A percentile compares a stretch with the other conserved stretches of the same genome.
Evolutionary conservation across 2,113 vertebrate species (phyloP).

Genomic region (Tricholaema leucomelas): DNA sequence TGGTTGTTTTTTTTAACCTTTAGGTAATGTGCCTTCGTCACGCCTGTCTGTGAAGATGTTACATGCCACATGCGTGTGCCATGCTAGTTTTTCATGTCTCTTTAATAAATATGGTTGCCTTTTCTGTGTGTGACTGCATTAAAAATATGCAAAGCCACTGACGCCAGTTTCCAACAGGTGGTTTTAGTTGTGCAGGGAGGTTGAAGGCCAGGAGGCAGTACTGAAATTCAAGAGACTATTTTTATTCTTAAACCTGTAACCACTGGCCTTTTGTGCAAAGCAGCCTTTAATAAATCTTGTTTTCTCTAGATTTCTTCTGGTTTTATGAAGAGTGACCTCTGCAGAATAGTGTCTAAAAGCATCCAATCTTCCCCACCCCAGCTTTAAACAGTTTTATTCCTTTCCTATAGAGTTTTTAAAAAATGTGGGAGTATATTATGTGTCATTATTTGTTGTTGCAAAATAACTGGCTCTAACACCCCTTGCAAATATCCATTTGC

Average conservation of each 20-base stretch:
- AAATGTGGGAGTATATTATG: constrained; percentile 15
- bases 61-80: background rate
- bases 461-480: constrained; percentile 43
- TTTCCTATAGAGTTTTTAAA: background rate
- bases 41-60: background rate
- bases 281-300: constrained; percentile 10
- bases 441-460: constrained; percentile 34
- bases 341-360: background rate
- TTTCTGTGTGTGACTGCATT: background rate
- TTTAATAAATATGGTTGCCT: background rate
- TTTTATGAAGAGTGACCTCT: background rate
- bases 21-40: background rate
- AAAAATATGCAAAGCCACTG: background rate
- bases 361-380: background rate
- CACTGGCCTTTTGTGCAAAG: constrained; percentile 9
- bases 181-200: background rate
- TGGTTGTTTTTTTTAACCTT: background rate
- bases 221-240: constrained; percentile 9
- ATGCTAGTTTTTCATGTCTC: background rate
- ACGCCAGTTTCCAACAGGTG: background rate
- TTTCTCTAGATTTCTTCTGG: background rate
- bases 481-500: constrained; percentile 55
- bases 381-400: constrained; percentile 10
- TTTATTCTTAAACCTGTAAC: constrained; percentile 12
- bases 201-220: constrained; percentile 13